These are phyloP conservation scores for Gorilla gorilla DNA, from an alignment of 2,113 vertebrate species.

Conservation along the genomic window DNA sequence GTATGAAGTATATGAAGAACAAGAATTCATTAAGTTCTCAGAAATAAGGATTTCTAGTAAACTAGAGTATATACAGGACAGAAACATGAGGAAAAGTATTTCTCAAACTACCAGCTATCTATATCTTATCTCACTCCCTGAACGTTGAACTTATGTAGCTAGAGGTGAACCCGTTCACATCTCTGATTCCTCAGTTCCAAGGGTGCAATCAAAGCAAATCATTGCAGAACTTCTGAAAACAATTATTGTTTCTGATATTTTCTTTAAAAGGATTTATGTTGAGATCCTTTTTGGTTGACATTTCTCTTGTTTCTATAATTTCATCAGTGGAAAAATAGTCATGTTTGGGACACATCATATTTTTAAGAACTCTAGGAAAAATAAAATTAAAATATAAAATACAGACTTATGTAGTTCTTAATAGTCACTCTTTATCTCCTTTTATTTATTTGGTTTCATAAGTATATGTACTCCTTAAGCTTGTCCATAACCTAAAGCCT, in stretches of 20 bases:
- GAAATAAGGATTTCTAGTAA: background rate
- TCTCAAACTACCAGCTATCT: background rate
- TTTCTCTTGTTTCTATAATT: background rate
- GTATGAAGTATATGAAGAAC: background rate
- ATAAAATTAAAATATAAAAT: constrained; percentile 27
- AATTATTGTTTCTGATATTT: background rate
- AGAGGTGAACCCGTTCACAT: no score
- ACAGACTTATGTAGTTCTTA: background rate
- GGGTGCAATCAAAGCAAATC: background rate
- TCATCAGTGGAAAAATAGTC: background rate
- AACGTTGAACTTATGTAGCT: background rate
- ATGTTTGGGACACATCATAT: background rate
- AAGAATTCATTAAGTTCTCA: background rate
- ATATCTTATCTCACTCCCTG: background rate
- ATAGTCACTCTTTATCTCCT: background rate
- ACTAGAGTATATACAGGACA: background rate
- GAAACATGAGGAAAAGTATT: background rate
- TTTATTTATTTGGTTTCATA: background rate
- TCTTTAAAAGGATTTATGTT: background rate
- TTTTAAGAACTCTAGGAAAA: constrained; percentile 12
- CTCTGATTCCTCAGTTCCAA: background rate
- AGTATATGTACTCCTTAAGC: background rate
- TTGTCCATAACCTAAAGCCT: background rate
- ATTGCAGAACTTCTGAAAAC: background rate
- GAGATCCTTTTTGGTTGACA: background rate